Evolutionary conservation across 2,888 invertebrate species (phyloP).

Genomic region (Melanargia galathea): DNA sequence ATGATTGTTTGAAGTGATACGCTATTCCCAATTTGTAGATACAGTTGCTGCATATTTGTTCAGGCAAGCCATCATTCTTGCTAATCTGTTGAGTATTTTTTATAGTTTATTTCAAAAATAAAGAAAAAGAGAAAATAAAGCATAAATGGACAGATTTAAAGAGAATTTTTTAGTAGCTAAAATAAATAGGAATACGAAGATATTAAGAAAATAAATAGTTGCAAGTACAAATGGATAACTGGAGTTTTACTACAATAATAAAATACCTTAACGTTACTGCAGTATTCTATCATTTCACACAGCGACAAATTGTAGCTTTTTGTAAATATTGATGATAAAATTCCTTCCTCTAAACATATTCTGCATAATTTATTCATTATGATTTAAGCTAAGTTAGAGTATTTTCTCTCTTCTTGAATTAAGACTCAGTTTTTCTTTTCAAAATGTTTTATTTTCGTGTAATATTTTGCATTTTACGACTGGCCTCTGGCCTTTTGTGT

Average conservation of each 20-base stretch:
- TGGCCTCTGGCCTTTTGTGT: too few species aligned
- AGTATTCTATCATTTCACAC: slow-evolving; percentile 83
- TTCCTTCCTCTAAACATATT: slow-evolving; percentile 83
- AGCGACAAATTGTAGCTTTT: slow-evolving; percentile 83
- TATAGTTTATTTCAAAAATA: not conserved
- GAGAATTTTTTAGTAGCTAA: too few species aligned
- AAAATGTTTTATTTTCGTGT: too few species aligned
- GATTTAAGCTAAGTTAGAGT: too few species aligned
- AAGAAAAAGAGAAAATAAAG: too few species aligned
- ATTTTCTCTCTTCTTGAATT: too few species aligned
- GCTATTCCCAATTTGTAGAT: slow-evolving; percentile 83
- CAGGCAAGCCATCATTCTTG: slow-evolving; percentile 82
- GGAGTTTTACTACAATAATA: not conserved
- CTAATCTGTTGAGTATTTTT: slow-evolving; percentile 59
- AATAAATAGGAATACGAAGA: too few species aligned
- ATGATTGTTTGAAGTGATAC: slow-evolving; percentile 84
- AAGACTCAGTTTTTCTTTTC: not conserved
- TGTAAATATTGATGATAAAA: slow-evolving; percentile 82
- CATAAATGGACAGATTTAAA: too few species aligned
- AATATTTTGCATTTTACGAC: too few species aligned
- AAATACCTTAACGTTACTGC: slow-evolving; percentile 80
- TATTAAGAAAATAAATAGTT: too few species aligned
- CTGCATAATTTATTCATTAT: slow-evolving; percentile 81
- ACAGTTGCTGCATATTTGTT: slow-evolving; percentile 84
- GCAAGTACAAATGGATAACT: too few species aligned